Base-by-base conservation (phyloP, 1,140 invertebrate species). In the Agraylea sexmaculata region DNA sequence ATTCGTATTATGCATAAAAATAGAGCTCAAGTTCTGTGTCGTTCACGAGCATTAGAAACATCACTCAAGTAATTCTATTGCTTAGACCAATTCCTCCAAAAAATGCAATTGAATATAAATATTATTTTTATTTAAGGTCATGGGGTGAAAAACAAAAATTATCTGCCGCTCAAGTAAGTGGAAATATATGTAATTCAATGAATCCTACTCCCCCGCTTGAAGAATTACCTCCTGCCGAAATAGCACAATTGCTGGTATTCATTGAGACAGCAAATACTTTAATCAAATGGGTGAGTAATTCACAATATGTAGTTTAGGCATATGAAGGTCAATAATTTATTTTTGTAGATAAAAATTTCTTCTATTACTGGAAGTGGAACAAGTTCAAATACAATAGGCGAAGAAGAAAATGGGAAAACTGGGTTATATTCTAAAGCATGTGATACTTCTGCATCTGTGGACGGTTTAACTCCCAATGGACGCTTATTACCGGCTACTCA, bases 1-100 rank as follows among this genome's bases (percentile, higher is more conserved):
- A 91, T 97, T 50, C 75, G 87, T 29, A 94, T 97, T 39, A 78
- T 93, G 49, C 92, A 96, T 60, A 96, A 96, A 66, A 97, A 96
- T 66, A 71, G 91, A 43, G 90, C 93, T 56, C 91, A 94, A 67
- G 92, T 97, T 83, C 64, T 97, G 3, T 91, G 84, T 51, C 68
- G 91, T 32, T 93, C 94, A 58, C 71, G 89, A 50, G 79, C 80
- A 20, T 70, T 96, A 46, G 92, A 96, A 62, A 83, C 81, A 27
- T 88, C 87, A 3, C 62, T 95, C 17, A 81, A 83, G 69, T 65
- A 40, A 43, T 47, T 40, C n/a, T n/a, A n/a, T n/a, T n/a, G n/a
- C n/a, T n/a, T n/a, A n/a, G n/a, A n/a, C n/a, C n/a, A n/a, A n/a
- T n/a, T n/a, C n/a, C n/a, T n/a, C n/a, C n/a, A n/a, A n/a, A n/a